Conservation (phyloP, 1,140 invertebrate species). For the Drosophila kepulauana region DNA sequence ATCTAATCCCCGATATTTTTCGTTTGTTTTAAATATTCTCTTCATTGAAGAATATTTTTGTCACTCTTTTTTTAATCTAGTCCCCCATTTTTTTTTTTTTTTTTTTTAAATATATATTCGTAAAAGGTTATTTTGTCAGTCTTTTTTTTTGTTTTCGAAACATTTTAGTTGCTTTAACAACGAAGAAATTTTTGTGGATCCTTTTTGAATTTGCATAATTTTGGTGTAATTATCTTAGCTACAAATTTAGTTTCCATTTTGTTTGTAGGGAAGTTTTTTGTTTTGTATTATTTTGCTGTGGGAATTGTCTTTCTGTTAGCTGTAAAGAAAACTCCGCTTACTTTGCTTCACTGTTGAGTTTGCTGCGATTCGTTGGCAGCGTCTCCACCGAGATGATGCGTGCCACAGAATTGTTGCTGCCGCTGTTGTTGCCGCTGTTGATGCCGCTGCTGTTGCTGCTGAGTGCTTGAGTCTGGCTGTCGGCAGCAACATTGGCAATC, state of each 20-base stretch:
- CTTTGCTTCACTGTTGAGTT: slow-evolving; percentile 63
- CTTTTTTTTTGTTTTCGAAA: not conserved
- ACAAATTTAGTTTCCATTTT: slow-evolving; percentile 6
- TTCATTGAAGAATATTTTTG: too few relatives aligned
- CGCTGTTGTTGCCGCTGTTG: slow-evolving; percentile 5
- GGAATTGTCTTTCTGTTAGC: not conserved
- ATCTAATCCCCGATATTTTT: too few relatives aligned
- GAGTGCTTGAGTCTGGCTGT: not conserved
- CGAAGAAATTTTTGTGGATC: not conserved
- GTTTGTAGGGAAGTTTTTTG: slow-evolving; percentile 11
- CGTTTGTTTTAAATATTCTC: too few relatives aligned
- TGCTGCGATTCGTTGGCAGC: slow-evolving; percentile 10
- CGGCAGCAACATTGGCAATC: slow-evolving; percentile 65
- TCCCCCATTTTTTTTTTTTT: too few relatives aligned
- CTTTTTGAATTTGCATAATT: not conserved
- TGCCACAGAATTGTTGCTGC: not conserved
- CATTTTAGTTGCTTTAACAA: not conserved
- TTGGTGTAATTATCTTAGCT: not conserved
- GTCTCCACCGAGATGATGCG: slow-evolving; percentile 5
- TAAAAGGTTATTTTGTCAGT: too few relatives aligned
- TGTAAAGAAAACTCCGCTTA: slow-evolving; percentile 57
- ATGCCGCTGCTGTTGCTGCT: slow-evolving; percentile 4
- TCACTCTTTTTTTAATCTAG: too few relatives aligned
- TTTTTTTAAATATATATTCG: too few relatives aligned
- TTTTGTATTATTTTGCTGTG: not conserved